Evolutionary conservation across 2,113 vertebrate species (phyloP).

Genomic region (Coryphaenoides rupestris): DNA sequence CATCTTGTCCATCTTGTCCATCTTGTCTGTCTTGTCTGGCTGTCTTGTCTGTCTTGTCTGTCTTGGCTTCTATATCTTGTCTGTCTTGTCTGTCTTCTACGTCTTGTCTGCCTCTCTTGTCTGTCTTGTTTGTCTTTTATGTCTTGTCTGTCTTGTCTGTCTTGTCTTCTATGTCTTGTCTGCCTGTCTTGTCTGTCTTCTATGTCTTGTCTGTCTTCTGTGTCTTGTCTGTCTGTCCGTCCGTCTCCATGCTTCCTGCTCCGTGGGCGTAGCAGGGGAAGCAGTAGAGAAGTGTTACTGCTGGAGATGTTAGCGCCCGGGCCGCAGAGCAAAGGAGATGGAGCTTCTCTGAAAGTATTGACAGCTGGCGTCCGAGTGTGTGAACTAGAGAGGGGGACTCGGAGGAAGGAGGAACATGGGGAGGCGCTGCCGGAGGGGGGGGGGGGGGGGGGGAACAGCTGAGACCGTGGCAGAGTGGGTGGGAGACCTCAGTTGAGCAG

Average conservation of each 20-base stretch:
- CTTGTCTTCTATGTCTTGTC: constrained; percentile 1
- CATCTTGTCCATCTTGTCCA: neutral
- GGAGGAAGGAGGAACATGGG: neutral
- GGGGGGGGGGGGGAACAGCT: neutral
- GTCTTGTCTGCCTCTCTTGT: constrained; percentile 1
- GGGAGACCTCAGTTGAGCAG: neutral
- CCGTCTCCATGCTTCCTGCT: constrained; percentile 11
- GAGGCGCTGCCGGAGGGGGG: neutral
- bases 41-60: neutral
- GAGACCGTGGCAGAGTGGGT: neutral
- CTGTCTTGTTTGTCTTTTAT: constrained; percentile 1
- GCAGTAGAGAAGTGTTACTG: constrained; percentile 9
- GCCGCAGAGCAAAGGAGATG: constrained; percentile 54
- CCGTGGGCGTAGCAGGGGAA: constrained; percentile 17
- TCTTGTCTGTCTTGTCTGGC: constrained; percentile 1
- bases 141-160: neutral
- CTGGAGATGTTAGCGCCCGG: constrained; percentile 52
- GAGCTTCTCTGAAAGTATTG: constrained; percentile 54
- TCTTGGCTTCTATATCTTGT: too few relatives aligned
- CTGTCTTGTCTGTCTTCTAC: too few relatives aligned
- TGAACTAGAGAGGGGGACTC: constrained; percentile 23
- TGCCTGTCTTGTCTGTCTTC: neutral
- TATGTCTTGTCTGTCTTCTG: too few relatives aligned
- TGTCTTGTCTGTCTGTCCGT: neutral
- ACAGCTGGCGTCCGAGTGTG: constrained; percentile 57